Evolutionary conservation across 2,113 vertebrate genomes (phyloP), one percentile per base, ranked within the genome.

Genomic region (Oryzias javanicus): DNA sequence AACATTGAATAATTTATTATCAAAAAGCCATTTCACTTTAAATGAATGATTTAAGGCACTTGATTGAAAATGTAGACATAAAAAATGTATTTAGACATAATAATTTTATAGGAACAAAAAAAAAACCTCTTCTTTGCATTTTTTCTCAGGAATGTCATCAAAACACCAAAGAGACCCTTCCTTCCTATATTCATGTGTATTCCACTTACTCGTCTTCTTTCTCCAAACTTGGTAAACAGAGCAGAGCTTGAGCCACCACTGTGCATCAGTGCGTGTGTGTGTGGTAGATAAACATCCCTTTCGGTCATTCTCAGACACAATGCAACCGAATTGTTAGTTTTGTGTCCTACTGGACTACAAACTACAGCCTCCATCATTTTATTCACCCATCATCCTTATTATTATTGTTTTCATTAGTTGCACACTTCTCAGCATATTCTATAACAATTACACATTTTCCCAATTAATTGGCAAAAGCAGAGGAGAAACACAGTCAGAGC

Each of bases 141-240:
- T 70, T 70, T 71, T 50, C 71, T 62, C 74, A 74, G 76, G 81
- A 78, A 81, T 71, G 63, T 83, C 76, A 70, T 74, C 51, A 53
- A 45, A 59, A 72, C 72, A 62, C 62, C 1, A 10, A 75, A 47
- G 20, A 67, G 42, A 60, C 59, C 45, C 60, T 59, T 60, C 41
- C 50, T 49, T 53, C 52, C 4, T 27, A 27, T 27, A 4, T 27
- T 27, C 25, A 24, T 54, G 0, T 52, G 29, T 48, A 48, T 65
- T 68, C 74, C 79, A 67, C 63, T 74, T 1, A 60, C 55, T 79
- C 82, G 76, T 75, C 84, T 78, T 79, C 81, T 74, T 72, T 79
- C 57, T 67, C 86, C 86, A 84, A 88, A 88, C 84, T 85, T 86
- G 86, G 86, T 79, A 79, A 85, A 84, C 72, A 79, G 64, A 64